Base-by-base conservation (phyloP, 2,888 invertebrate genomes). In the Papilio gigon region DNA sequence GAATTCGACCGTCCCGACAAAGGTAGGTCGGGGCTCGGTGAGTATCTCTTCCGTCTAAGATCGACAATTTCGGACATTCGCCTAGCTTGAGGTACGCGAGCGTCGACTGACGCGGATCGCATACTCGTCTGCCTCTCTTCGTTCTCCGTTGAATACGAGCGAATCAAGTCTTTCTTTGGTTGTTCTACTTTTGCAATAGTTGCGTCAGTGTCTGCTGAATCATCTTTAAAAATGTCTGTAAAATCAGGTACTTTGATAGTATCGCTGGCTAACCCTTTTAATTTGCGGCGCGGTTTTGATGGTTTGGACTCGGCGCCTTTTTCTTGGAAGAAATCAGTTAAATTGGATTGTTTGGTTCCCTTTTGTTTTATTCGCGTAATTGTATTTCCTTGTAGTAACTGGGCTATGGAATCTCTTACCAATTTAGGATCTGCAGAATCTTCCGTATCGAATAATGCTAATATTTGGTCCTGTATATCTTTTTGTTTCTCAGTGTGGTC, bases 391-490 rank as follows among this genome's bases (percentile, higher is more conserved):
- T 86, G 84, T 0, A 90, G 79, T 0, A 90, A 76, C 40, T 85
- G 83, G 0, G 84, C 80, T 33, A 90, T 71, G 0, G 90, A 87
- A 6, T 85, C 78, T 25, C 88, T 77, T 0, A 89, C 71, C 12
- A 84, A 71, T 27, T 71, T 72, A 0, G 88, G 88, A 71, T 89
- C 87, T 0, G 89, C 86, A 0, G 89, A 79, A 40, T 89, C 89
- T 0, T 89, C 88, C 0, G 87, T 85, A 35, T 89, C 88, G 4
- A 90, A 73, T 1, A 91, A 71, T 0, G 88, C 86, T 11, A 90
- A 75, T 60, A 91, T 90, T 74, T 90, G 85, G 50, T 89, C 85
- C 68, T 89, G 90, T n/a, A 90, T 74, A 4, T 85, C 82, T 44
- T 77, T 82, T 68, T 89, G 89, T 72, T 85, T 85, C 68, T 84